Conservation (phyloP, 2,888 invertebrate genomes). For the Cordilura impudica region DNA sequence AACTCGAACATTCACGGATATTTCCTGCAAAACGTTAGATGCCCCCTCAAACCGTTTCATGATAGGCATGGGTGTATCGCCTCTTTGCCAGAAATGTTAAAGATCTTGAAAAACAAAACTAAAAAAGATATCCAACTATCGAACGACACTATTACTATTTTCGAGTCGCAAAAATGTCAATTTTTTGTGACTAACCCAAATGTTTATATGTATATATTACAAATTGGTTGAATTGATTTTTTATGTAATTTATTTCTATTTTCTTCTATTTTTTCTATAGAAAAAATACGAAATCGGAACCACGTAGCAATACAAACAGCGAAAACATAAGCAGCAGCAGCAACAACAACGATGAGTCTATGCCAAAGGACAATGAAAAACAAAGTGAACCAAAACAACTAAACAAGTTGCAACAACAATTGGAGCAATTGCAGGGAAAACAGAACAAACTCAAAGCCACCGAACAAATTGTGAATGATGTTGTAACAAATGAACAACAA, state of each 20-base stretch:
- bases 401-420: conserved; percentile 77
- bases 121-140: no score
- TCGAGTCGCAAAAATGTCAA: no score
- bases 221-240: conserved; percentile 58
- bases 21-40: no score
- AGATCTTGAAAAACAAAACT: no score
- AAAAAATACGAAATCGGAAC: conserved; percentile 75
- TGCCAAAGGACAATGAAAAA: conserved; percentile 56
- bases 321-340: conserved; percentile 36
- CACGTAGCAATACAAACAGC: conserved; percentile 62
- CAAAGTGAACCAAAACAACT: conserved; percentile 65
- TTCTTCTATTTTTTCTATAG: conserved; percentile 59
- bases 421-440: conserved; percentile 71
- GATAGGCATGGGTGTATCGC: no score
- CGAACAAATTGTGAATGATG: conserved; percentile 57
- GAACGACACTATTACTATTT: no score
- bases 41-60: no score
- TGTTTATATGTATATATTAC: no score
- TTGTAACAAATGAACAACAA: conserved; percentile 69
- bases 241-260: conserved; percentile 24
- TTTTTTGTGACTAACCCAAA: no score
- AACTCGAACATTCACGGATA: no score
- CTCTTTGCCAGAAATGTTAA: no score
- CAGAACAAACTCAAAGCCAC: conserved; percentile 69
- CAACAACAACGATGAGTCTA: conserved; percentile 41